Percentiles rank a stretch among this genome's conserved stretches.
Evolutionary conservation across 2,888 invertebrate genomes (phyloP).

Genomic region (Melipona beecheii): DNA sequence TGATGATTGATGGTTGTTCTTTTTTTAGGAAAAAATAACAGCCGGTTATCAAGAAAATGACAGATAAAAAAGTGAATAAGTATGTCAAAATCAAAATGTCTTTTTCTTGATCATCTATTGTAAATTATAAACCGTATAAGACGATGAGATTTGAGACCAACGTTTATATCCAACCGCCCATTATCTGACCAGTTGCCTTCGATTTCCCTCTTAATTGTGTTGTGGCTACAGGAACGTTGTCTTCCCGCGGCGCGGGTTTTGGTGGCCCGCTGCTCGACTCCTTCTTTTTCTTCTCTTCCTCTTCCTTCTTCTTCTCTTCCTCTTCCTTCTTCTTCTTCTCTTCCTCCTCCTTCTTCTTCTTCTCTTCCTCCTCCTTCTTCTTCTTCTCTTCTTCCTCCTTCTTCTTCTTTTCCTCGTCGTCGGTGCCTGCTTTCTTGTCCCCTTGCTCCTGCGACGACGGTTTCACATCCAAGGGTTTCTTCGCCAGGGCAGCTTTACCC

Average conservation of each 20-base stretch:
- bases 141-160: neutral
- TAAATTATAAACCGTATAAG: neutral
- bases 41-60: neutral
- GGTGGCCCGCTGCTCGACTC: constrained; percentile 65
- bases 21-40: neutral
- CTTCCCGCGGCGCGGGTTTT: constrained; percentile 56
- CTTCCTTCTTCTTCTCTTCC: constrained; percentile 59
- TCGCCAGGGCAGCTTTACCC: constrained; percentile 83
- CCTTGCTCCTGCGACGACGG: constrained; percentile 2
- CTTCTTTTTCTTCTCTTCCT: constrained; percentile 43
- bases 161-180: constrained; percentile 90
- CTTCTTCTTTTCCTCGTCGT: constrained; percentile 1
- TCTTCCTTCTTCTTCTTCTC: constrained; percentile 65
- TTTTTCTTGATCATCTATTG: neutral
- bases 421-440: neutral
- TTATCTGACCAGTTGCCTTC: constrained; percentile 89
- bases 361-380: constrained; percentile 72
- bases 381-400: constrained; percentile 58
- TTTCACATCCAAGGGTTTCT: constrained; percentile 45
- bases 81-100: neutral
- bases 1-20: neutral
- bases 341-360: constrained; percentile 57
- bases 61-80: neutral
- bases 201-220: constrained; percentile 87
- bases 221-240: constrained; percentile 83